These are phyloP conservation scores for Lissonota sp. DNA, from an alignment of 2,888 invertebrate genomes.

Conservation along the genomic window DNA sequence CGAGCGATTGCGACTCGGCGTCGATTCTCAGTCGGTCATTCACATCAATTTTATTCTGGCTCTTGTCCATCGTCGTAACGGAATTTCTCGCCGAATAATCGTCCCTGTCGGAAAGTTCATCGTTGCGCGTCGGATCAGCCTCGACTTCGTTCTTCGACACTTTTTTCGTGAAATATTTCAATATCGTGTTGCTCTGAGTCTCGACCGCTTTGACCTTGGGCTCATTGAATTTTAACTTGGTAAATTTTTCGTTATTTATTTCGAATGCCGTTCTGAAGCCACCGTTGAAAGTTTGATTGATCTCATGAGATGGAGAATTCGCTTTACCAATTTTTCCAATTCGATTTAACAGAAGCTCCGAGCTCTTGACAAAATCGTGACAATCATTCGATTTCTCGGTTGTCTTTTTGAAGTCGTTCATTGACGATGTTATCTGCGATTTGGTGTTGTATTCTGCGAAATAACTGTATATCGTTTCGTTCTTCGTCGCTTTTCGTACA, in stretches of 20 bases:
- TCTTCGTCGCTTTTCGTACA: constrained; percentile 58
- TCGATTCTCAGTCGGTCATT: constrained; percentile 55
- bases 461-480: constrained; percentile 50
- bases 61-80: constrained; percentile 56
- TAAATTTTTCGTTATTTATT: constrained; percentile 67
- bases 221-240: constrained; percentile 6
- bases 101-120: constrained; percentile 56
- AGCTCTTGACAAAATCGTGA: constrained; percentile 59
- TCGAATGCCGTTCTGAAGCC: constrained; percentile 76
- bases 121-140: constrained; percentile 54
- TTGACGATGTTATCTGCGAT: constrained; percentile 23
- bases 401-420: constrained; percentile 21
- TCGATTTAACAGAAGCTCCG: constrained; percentile 47
- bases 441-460: constrained; percentile 55
- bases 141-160: constrained; percentile 29
- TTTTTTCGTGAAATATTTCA: constrained; percentile 63
- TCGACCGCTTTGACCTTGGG: constrained; percentile 17
- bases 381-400: constrained; percentile 3
- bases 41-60: constrained; percentile 49
- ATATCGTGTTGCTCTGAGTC: constrained; percentile 54
- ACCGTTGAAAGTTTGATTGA: constrained; percentile 48
- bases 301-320: constrained; percentile 20
- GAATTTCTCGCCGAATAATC: constrained; percentile 49
- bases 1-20: constrained; percentile 26
- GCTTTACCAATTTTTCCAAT: constrained; percentile 24